Conservation (phyloP, 2,888 invertebrate species). For the Galeruca laticollis region DNA sequence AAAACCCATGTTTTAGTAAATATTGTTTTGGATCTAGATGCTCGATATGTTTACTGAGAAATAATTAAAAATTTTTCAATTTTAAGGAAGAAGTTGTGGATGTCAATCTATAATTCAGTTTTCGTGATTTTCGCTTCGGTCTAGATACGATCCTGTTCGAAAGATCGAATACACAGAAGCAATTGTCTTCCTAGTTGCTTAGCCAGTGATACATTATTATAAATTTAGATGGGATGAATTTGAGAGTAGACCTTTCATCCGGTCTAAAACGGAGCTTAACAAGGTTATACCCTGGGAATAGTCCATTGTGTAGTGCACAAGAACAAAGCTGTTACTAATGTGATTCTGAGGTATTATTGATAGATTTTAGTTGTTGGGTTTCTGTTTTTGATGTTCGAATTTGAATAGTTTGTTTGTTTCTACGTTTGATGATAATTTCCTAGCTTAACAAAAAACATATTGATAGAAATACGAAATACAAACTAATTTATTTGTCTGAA, state of each 20-base stretch:
- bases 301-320: constrained; percentile 23
- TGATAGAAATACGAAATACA: too few relatives aligned
- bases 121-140: neutral
- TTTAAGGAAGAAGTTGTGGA: too few relatives aligned
- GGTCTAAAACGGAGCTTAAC: constrained; percentile 36
- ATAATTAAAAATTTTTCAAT: too few relatives aligned
- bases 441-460: too few relatives aligned
- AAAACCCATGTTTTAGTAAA: too few relatives aligned
- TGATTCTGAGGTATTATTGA: constrained; percentile 43
- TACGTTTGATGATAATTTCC: too few relatives aligned
- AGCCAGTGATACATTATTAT: constrained; percentile 44
- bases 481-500: too few relatives aligned
- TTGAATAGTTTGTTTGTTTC: neutral
- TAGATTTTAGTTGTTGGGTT: constrained; percentile 17
- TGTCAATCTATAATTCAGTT: neutral
- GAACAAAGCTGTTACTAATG: constrained; percentile 43
- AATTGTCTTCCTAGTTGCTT: constrained; percentile 44
- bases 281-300: constrained; percentile 37
- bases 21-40: too few relatives aligned
- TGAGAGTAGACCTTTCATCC: neutral
- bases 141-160: neutral
- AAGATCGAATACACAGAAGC: constrained; percentile 23
- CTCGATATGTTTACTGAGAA: too few relatives aligned
- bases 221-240: constrained; percentile 41
- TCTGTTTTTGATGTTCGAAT: neutral